Conservation (phyloP, 1,140 invertebrate species). For the Drosophila orena region DNA sequence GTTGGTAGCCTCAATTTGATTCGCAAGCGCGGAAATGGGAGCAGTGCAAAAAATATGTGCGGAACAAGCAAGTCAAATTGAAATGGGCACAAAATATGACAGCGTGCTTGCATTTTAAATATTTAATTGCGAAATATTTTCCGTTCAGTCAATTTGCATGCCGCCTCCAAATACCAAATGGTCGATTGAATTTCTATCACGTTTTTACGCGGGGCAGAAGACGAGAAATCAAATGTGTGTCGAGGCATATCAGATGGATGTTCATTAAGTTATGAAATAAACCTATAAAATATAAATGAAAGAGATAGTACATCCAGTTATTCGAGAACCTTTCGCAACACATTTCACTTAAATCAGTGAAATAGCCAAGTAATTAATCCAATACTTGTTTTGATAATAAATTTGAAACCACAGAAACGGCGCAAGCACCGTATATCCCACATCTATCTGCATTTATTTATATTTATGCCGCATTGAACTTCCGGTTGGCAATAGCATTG, state of each 20-base stretch:
- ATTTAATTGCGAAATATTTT: constrained; percentile 60
- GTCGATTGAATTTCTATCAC: constrained; percentile 40
- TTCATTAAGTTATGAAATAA: constrained; percentile 4
- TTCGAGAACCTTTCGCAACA: not conserved
- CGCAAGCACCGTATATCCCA: not conserved
- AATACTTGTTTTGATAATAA: not conserved
- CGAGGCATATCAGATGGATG: constrained; percentile 1
- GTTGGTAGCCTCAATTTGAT: constrained; percentile 76
- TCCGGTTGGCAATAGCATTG: constrained; percentile 20
- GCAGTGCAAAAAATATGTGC: constrained; percentile 26
- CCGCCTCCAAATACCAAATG: constrained; percentile 12
- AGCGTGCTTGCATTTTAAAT: constrained; percentile 62
- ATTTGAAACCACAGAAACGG: not conserved
- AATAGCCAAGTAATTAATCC: not conserved
- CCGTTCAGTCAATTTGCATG: constrained; percentile 20
- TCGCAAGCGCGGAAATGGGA: constrained; percentile 55
- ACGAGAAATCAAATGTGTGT: constrained; percentile 3
- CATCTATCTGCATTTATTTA: not conserved
- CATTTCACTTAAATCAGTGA: not conserved
- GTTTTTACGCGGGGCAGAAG: not conserved
- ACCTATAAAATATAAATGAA: not conserved
- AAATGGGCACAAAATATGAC: constrained; percentile 70
- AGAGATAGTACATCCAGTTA: not conserved
- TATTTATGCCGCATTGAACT: constrained; percentile 11
- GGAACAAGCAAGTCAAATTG: constrained; percentile 41